Base-by-base conservation (phyloP, 2,888 invertebrate genomes). In the Andrena marginata region DNA sequence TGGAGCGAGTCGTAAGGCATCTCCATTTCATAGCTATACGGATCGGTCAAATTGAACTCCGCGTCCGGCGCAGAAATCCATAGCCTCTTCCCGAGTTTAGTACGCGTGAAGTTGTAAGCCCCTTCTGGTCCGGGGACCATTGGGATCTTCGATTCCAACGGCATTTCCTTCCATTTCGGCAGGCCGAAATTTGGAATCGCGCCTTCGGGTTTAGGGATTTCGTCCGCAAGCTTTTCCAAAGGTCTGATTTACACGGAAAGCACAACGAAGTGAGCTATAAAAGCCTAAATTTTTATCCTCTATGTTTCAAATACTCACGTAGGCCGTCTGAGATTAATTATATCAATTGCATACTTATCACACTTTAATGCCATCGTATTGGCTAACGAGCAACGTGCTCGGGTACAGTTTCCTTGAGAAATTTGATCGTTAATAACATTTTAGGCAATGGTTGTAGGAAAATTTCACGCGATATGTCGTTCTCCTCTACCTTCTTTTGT, bases 131-230 rank as follows among this genome's bases (percentile, higher is more conserved):
- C 93, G 2, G 93, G 93, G 60, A 94, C 88, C 90, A 94, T 89
- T 0, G 95, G 95, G 33, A 95, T 92, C 87, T 95, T 95, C 10
- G 93, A 89, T 71, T 95, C 94, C 73, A 95, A 81, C 0, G 94
- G 93, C 87, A 95, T 88, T 0, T 82, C 81, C 51, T 91, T 91
- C 95, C 95, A 95, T 87, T 91, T 89, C 31, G 95, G 95, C 6
- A 95, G 85, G 5, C 93, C 93, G n/a, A 92, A 92, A 72, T 89
- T 87, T 5, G 93, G 93, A 1, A 92, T 77, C 0, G 92, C 91
- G 0, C 91, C 93, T 72, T 88, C 85, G 0, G 93, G 93, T 51
- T 91, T 92, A n/a, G 93, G 92, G 5, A 94, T 85, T n/a, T 81
- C 75, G 7, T 92, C 86, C 2, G 87, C 84, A 5, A 92, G 59